Evolutionary conservation across 2,888 invertebrate genomes (phyloP).

Genomic region (Aquatica leii): DNA sequence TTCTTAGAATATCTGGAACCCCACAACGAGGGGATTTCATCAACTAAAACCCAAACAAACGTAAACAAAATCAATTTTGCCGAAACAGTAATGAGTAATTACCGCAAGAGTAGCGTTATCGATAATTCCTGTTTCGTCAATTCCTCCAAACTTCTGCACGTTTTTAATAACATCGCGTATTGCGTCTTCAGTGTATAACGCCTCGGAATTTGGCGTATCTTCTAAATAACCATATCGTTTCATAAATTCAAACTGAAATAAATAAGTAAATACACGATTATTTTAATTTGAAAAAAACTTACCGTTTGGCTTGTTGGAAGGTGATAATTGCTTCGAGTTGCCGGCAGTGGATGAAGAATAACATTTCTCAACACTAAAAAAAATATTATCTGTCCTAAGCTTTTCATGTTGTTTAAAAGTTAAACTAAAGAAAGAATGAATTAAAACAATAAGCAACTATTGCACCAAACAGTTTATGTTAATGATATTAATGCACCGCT

Average conservation of each 20-base stretch:
- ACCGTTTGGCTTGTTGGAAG: conserved; percentile 24
- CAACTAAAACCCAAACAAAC: conserved; percentile 61
- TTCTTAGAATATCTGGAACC: conserved; percentile 69
- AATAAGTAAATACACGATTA: neutral
- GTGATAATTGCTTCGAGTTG: neutral
- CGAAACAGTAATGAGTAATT: conserved; percentile 29
- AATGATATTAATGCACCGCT: neutral
- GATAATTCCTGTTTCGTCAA: conserved; percentile 73
- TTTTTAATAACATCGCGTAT: conserved; percentile 70
- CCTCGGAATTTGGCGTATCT: conserved; percentile 64
- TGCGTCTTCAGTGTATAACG: conserved; percentile 69
- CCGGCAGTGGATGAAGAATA: neutral
- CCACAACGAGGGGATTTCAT: conserved; percentile 75
- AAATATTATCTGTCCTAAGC: too few species aligned
- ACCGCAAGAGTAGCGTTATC: conserved; percentile 72
- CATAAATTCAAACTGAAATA: conserved; percentile 70
- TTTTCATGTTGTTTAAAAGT: neutral
- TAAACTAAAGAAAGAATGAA: neutral
- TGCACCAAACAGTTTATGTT: neutral
- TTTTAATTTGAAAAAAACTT: conserved; percentile 6
- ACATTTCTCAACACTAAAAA: neutral
- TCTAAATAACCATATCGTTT: conserved; percentile 75
- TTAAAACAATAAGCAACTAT: neutral
- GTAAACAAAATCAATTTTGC: neutral
- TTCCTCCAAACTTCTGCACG: conserved; percentile 76